Conservation (phyloP, 2,888 invertebrate genomes). For the Agelastica alni region DNA sequence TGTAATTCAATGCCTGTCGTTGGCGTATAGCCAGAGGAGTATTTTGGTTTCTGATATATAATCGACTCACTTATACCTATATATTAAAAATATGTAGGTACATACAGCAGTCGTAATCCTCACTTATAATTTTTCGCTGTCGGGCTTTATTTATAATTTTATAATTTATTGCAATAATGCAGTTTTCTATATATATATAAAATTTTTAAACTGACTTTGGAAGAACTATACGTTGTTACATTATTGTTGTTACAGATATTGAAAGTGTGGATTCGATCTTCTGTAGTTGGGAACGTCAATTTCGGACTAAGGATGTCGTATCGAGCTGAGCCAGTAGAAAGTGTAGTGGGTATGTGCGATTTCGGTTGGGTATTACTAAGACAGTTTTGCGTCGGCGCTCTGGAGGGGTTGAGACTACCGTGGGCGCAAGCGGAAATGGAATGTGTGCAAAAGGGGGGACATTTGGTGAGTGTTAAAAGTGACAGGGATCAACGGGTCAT, state of each 20-base stretch:
- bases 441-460: constrained; percentile 67
- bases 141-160: no score
- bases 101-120: no score
- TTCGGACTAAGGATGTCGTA: constrained; percentile 63
- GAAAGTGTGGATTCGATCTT: constrained; percentile 14
- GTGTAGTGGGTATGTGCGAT: constrained; percentile 68
- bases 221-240: no score
- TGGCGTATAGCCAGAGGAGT: no score
- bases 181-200: no score
- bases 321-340: constrained; percentile 65
- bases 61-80: no score
- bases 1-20: no score
- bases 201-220: no score
- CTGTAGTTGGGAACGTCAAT: constrained; percentile 23
- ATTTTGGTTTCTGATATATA: no score
- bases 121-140: no score
- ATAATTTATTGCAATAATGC: no score
- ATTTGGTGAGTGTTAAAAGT: constrained; percentile 68
- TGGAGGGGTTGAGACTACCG: constrained; percentile 62
- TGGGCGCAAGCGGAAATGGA: constrained; percentile 73
- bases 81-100: no score
- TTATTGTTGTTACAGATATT: constrained; percentile 24
- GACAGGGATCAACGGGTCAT: constrained; percentile 67
- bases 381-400: constrained; percentile 68
- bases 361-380: constrained; percentile 73